Evolutionary conservation across 1,140 invertebrate genomes (phyloP), one percentile per base, ranked within the genome.

Genomic region (Paralvinella palmiformis): DNA sequence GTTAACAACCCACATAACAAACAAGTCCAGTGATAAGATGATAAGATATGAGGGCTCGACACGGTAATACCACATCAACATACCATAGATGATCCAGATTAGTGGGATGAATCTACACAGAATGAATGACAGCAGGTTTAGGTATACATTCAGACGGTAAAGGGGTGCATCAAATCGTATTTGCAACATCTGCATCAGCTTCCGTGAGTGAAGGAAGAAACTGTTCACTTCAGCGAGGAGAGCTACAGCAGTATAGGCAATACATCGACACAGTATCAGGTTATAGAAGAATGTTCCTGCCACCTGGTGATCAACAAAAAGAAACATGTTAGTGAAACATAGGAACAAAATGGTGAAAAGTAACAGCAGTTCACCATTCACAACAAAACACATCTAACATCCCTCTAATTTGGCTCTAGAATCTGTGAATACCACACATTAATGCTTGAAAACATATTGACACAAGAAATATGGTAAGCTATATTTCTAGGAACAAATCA

Each of bases 171-270:
- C n/a, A n/a, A 10, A 41, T 10, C n/a, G 10, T 10, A 41, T n/a
- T n/a, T 41, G 37, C 37, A 48, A 24, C 24, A 78, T 75, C 35
- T 70, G 70, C 41, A 78, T 57, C n/a, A 78, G 63, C 67, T 78
- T 76, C 41, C 76, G 62, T 3, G 73, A 36, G 58, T 78, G 76
- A 2, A 78, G 69, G 58, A 78, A 78, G 33, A 78, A 70, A 44
- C 69, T 74, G 66, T 78, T 78, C 1, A 77, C 35, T 62, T 78
- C 76, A 31, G 73, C 69, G n/a, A 78, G 55, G 17, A 78, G 67
- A 4, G 73, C 72, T 20, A 78, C 73, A 7, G 73, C 68, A 32
- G 72, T 73, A 67, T 77, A 78, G 24, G 72, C 74, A 24, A 78
- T 68, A 56, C 75, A 77, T 36, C 69, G 65, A 27, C 65, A 44